phyloP scores from a whole-genome alignment of 2,113 vertebrate genomes.

The Scatophagus argus region DNA sequence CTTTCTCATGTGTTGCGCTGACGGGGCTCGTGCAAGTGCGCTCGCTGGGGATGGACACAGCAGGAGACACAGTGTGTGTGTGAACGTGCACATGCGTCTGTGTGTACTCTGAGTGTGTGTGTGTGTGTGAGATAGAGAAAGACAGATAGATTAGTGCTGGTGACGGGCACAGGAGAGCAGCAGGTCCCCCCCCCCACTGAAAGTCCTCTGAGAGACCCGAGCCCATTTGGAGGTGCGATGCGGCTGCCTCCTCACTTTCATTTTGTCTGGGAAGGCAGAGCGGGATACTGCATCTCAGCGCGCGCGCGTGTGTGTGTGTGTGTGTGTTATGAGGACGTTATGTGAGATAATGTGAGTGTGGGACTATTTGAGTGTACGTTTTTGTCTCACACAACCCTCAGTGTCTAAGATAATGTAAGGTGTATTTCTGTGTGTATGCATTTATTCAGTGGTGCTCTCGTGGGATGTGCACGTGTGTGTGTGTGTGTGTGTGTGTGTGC shows the following conservation, averaged over 20 bases:
- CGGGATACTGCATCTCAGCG: constrained; percentile 26
- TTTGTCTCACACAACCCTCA: not conserved
- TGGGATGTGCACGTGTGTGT: constrained; percentile 24
- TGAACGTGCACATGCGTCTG: not conserved
- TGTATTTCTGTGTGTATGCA: not conserved
- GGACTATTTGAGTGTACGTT: constrained; percentile 12
- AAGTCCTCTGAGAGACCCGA: constrained; percentile 70
- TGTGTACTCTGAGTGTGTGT: constrained; percentile 6
- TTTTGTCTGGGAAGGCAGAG: constrained; percentile 61
- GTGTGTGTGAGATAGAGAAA: constrained; percentile 9
- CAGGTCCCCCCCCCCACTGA: constrained; percentile 44
- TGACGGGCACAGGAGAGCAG: constrained; percentile 64
- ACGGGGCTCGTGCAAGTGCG: constrained; percentile 41
- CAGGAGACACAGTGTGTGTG: constrained; percentile 16
- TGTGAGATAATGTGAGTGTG: constrained; percentile 20
- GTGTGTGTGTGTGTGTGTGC: constrained; percentile 4
- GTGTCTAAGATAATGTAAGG: not conserved
- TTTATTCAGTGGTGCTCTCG: constrained; percentile 12
- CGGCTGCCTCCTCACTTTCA: constrained; percentile 68
- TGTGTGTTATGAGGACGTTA: constrained; percentile 16
- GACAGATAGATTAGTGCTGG: constrained; percentile 58
- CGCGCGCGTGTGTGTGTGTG: constrained; percentile 16
- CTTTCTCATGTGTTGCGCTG: constrained; percentile 69
- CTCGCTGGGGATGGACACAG: constrained; percentile 14
- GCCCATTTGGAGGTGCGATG: constrained; percentile 79